Evolutionary conservation across 2,888 invertebrate genomes (phyloP), one percentile per base, ranked within the genome.

Genomic region (Carcina quercana): DNA sequence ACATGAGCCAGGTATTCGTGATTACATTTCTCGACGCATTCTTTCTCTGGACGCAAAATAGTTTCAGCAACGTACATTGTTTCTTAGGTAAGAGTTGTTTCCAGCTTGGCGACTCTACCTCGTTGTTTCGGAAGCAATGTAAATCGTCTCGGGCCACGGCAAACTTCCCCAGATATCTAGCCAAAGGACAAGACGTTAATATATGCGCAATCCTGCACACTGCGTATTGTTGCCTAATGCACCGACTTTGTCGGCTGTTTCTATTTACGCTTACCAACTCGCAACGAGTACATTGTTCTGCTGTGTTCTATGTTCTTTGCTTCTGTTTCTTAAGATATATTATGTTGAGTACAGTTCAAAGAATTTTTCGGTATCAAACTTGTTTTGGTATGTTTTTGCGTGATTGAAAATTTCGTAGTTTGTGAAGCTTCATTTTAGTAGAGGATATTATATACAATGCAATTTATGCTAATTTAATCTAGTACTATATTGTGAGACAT

Each of bases 131-230:
- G 70, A 75, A 78, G 79, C 63, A 72, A 74, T 79, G 80, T 80
- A 82, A 82, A 80, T 82, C 72, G 76, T 68, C 64, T 63, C 63
- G 63, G 52, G 61, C 63, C 58, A 63, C 63, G 68, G 58, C 68
- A 50, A 79, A 80, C 66, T 82, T 78, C 57, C 57, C 58, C 61
- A 72, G 75, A 78, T 72, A 76, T 71, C 76, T 75, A 60, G 68
- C 74, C 68, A 72, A 75, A 76, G 80, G 82, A 82, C 80, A 74
- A 78, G 78, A 79, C 74, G 78, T 63, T 82, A 82, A 82, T 82
- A 69, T 80, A 82, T 82, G 75, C 70, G 62, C 72, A 72, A 75
- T 74, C 68, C 72, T 66, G 73, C 68, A 68, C 65, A 64, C 37
- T 20, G 68, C 71, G 73, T 75, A 74, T 80, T 79, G 76, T 75